Evolutionary conservation across 2,797 vertebrate species (phyloP), one percentile per base, ranked within the genome.

Genomic region (Danio tinwini): DNA sequence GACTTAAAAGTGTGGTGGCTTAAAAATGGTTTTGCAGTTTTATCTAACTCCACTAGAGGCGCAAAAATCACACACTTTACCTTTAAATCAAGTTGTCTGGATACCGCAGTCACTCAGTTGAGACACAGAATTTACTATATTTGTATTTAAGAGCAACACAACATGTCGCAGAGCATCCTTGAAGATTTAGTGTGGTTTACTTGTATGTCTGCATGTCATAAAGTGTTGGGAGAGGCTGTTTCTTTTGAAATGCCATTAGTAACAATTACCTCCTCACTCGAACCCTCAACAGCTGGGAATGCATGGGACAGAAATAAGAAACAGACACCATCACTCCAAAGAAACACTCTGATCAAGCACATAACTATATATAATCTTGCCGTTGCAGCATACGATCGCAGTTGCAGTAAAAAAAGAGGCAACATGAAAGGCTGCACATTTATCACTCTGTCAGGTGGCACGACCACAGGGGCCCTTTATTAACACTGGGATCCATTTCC

Each of bases 191-290:
- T 37, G 40, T 13, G 40, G 62, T 56, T 44, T 53, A 16, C 37
- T 40, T 56, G 44, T 37, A 64, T 59, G 21, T 49, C 40, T 52
- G n/a, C 47, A 75, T 52, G 49, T 63, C 55, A 52, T 50, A 16
- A 52, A 42, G 49, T 72, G 16, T 17, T 19, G 14, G 7, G 11
- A 55, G 21, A 52, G 7, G 16, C 16, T 49, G 7, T 58, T 12
- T 70, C n/a, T 64, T 63, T 44, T 44, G 8, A 11, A 47, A n/a
- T 68, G 44, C 44, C 47, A 64, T 82, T 71, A 84, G 81, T 85
- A 61, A 87, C 81, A 79, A 85, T 92, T 94, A 95, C 94, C 94
- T 94, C 90, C 75, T 91, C 87, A 72, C 75, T 88, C 74, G 88
- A 9, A 61, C 80, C 87, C 81, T 93, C 93, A 78, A 90, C 82